phyloP scores from a whole-genome alignment of 2,797 vertebrate genomes.

The Ptychadena robeensis region DNA sequence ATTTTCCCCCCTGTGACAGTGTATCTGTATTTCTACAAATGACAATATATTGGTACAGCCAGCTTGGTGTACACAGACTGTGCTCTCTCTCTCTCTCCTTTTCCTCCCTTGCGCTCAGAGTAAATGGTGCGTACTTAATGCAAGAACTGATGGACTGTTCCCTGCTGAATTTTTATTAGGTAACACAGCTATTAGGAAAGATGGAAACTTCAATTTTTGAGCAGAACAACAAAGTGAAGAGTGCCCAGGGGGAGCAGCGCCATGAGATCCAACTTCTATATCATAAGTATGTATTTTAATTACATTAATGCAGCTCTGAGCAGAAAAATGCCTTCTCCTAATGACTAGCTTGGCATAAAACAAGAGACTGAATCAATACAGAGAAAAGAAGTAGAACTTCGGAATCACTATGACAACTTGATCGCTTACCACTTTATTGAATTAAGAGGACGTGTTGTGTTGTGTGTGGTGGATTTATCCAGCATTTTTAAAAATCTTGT shows the following conservation, averaged over 20 bases:
- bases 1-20: background rate
- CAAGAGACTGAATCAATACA: constrained; percentile 58
- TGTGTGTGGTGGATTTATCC: background rate
- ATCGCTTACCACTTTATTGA: constrained; percentile 9
- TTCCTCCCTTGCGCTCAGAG: constrained; percentile 48
- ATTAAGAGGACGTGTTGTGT: background rate
- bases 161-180: constrained; percentile 71
- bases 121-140: constrained; percentile 57
- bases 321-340: constrained; percentile 56
- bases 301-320: constrained; percentile 60
- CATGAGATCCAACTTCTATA: constrained; percentile 78
- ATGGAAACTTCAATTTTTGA: constrained; percentile 75
- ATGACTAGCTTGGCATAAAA: constrained; percentile 60
- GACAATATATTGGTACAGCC: background rate
- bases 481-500: background rate
- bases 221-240: constrained; percentile 72
- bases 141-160: constrained; percentile 56
- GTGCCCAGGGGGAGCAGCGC: constrained; percentile 72
- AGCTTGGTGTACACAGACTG: background rate
- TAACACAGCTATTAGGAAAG: constrained; percentile 74
- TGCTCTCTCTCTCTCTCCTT: constrained; percentile 19
- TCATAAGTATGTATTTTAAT: constrained; percentile 78
- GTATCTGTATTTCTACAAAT: background rate
- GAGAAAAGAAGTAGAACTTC: constrained; percentile 10
- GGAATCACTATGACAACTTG: background rate